Evolutionary conservation across 37 sponge, comb jelly and placozoan genomes (phyloP), one percentile per base, ranked within the genome.

Genomic region (Oscarella lobularis): DNA sequence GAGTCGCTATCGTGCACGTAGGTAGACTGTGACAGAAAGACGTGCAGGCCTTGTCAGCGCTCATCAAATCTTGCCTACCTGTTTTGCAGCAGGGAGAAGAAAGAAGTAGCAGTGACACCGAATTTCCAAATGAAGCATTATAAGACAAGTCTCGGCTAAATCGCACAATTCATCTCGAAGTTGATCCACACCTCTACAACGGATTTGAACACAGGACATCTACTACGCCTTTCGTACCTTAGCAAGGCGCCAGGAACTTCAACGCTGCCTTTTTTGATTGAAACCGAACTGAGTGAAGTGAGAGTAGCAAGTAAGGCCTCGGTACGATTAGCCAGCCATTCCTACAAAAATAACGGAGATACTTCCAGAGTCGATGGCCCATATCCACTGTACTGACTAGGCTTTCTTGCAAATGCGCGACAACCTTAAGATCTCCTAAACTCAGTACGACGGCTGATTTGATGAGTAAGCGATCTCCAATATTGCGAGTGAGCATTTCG

Each of bases 101-200:
- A 74, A 87, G 81, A 85, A 85, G 81, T 79, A 84, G 74, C 95
- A 94, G 77, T 94, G 95, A 36, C 71, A 67, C 0, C 95, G 82
- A 29, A 87, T 74, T 80, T 94, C 95, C n/a, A 94, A 54, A 48
- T 94, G 95, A 29, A 94, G 82, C 68, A 82, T 74, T n/a, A 94
- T 20, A 14, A 31, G 27, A 9, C 73, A 14, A 9, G 20, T 70
- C 14, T 35, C 37, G 27, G 37, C 14, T 14, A 70, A 29, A 20
- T 20, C 31, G 27, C 14, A 9, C 9, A 48, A 20, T 27, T 48
- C 60, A 48, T 20, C 14, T 27, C 20, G 60, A 9, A 48, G 20
- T 20, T 48, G 60, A 9, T 48, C 14, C 9, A 48, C 60, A 48
- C 14, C 9, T 20, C 60, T 48, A 48, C 60, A 48, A 9, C 60